Evolutionary conservation across 2,888 invertebrate species (phyloP).

Genomic region (Tetramorium bicarinatum): DNA sequence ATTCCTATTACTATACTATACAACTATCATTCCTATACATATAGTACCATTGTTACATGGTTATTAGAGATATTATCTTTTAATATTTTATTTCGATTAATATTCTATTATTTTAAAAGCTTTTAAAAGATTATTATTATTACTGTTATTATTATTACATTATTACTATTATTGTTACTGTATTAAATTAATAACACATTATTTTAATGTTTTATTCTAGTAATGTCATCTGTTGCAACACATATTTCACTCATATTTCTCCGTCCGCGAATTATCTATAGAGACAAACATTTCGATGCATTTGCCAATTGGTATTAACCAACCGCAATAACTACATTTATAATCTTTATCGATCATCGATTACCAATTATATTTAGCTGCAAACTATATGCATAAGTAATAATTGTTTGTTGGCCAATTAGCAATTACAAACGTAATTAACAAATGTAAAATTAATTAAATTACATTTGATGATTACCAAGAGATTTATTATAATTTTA

Average conservation of each 20-base stretch:
- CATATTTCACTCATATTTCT: conserved; percentile 8
- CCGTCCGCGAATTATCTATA: conserved; percentile 23
- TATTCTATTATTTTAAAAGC: conserved; percentile 61
- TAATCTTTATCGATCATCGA: conserved; percentile 3
- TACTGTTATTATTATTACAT: conserved; percentile 49
- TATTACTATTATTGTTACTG: conserved; percentile 68
- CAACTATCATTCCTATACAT: conserved; percentile 22
- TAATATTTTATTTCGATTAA: conserved; percentile 63
- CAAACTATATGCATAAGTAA: conserved; percentile 1
- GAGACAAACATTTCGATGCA: background rate
- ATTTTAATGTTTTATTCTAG: conserved; percentile 68
- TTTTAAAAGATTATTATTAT: conserved; percentile 66
- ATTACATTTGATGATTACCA: conserved; percentile 27
- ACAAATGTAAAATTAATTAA: conserved; percentile 29
- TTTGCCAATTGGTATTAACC: conserved; percentile 32
- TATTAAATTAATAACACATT: conserved; percentile 61
- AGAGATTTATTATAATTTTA: conserved; percentile 14
- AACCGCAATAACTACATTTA: conserved; percentile 9
- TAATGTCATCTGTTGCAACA: conserved; percentile 17
- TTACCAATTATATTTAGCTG: background rate
- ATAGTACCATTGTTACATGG: conserved; percentile 36
- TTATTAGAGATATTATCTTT: conserved; percentile 62
- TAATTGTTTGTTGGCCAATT: conserved; percentile 20
- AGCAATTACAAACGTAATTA: conserved; percentile 20
- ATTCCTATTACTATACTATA: conserved; percentile 14